These are phyloP conservation scores for Scophthalmus maximus DNA, from an alignment of 2,113 vertebrate species.

Conservation along the genomic window DNA sequence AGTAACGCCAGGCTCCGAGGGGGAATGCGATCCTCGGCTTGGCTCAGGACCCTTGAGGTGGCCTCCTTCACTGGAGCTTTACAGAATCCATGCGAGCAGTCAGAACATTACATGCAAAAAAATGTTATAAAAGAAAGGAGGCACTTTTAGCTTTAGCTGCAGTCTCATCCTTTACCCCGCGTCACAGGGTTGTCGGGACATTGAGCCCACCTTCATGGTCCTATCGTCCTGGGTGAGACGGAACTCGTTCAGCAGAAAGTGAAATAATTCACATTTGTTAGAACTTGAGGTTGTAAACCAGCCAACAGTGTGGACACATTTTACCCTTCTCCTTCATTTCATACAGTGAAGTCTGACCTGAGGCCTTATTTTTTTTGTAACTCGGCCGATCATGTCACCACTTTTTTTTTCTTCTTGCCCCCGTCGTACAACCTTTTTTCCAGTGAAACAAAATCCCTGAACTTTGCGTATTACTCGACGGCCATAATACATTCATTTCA, in stretches of 20 bases:
- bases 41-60: conserved; percentile 45
- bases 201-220: not conserved
- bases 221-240: not conserved
- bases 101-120: conserved; percentile 41
- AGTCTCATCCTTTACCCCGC: conserved; percentile 4
- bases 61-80: conserved; percentile 48
- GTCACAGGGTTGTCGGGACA: conserved; percentile 22
- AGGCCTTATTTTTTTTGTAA: too few relatives aligned
- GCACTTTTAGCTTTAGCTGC: conserved; percentile 31
- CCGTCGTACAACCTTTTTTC: too few relatives aligned
- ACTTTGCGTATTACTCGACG: too few relatives aligned
- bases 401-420: too few relatives aligned
- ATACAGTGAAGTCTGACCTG: too few relatives aligned
- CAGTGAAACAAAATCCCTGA: too few relatives aligned
- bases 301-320: not conserved
- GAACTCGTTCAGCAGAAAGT: not conserved
- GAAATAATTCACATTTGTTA: conserved; percentile 10
- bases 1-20: conserved; percentile 61
- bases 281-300: not conserved
- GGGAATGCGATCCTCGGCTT: conserved; percentile 63
- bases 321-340: too few relatives aligned
- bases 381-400: too few relatives aligned
- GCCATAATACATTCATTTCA: too few relatives aligned
- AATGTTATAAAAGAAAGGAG: not conserved
- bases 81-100: conserved; percentile 18